Conservation (phyloP, 2,888 invertebrate genomes). For the Brenthis ino region DNA sequence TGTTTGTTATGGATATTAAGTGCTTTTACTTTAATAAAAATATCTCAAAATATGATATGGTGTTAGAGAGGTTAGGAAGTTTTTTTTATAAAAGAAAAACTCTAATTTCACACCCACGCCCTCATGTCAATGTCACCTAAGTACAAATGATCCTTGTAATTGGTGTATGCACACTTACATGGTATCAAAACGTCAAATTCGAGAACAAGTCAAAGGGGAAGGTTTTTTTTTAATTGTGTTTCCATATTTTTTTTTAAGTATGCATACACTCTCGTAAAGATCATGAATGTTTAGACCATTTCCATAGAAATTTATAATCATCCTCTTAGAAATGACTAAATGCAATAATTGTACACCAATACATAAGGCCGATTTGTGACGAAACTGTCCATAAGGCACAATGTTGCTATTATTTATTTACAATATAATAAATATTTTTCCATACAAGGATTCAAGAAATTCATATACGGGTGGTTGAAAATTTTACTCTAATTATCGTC, state of each 20-base stretch:
- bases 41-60: no score
- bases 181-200: not conserved
- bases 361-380: conserved; percentile 25
- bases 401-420: conserved; percentile 28
- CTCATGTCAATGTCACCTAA: no score
- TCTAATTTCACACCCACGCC: no score
- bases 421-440: conserved; percentile 17
- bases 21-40: no score
- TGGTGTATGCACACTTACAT: not conserved
- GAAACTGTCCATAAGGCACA: conserved; percentile 32
- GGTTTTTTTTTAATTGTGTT: not conserved
- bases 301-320: no score
- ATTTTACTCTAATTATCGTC: not conserved
- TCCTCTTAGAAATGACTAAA: conserved; percentile 37
- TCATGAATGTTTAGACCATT: conserved; percentile 10
- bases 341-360: conserved; percentile 35
- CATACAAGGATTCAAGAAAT: conserved; percentile 5
- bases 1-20: no score
- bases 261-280: conserved; percentile 11
- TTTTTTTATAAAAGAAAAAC: no score
- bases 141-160: no score
- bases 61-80: no score
- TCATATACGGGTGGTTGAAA: not conserved
- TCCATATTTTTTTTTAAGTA: conserved; percentile 6
- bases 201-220: not conserved